These are phyloP conservation scores for Mormoops blainvillei DNA, from an alignment of 2,113 vertebrate genomes.

Conservation along the genomic window DNA sequence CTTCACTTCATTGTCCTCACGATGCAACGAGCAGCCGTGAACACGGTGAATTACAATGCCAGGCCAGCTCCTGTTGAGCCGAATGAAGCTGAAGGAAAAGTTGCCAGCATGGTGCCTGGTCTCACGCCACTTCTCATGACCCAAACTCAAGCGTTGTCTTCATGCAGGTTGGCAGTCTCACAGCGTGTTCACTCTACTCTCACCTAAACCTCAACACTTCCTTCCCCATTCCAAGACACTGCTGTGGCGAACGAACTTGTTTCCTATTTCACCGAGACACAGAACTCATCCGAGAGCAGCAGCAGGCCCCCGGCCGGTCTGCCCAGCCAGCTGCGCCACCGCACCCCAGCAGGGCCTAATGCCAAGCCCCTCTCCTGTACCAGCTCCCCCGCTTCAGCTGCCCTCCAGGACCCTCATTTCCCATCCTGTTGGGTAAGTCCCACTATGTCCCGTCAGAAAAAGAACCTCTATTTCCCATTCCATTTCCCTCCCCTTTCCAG, in stretches of 20 bases:
- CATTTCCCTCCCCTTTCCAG: neutral
- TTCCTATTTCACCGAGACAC: neutral
- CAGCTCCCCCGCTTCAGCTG: neutral
- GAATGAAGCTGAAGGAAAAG: neutral
- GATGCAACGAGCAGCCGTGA: neutral
- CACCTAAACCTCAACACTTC: neutral
- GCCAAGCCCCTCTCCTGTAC: fast-evolving
- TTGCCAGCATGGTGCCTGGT: fast-evolving
- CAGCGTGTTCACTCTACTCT: fast-evolving
- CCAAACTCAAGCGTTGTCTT: fast-evolving
- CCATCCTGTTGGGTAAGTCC: neutral
- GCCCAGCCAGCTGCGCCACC: neutral
- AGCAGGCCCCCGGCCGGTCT: fast-evolving
- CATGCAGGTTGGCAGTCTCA: fast-evolving
- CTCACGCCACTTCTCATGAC: neutral
- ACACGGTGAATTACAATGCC: fast-evolving
- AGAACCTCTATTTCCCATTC: neutral
- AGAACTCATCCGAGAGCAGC: neutral
- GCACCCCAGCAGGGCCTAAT: fast-evolving
- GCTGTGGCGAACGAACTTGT: neutral
- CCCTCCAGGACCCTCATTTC: too few species aligned
- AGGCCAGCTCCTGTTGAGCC: fast-evolving
- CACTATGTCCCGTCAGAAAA: neutral
- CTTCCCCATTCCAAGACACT: neutral
- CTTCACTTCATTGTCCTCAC: fast-evolving